Percentiles rank a stretch among this genome's conserved stretches.
Evolutionary conservation across 2,888 invertebrate species (phyloP).

Genomic region (Mythimna impura): DNA sequence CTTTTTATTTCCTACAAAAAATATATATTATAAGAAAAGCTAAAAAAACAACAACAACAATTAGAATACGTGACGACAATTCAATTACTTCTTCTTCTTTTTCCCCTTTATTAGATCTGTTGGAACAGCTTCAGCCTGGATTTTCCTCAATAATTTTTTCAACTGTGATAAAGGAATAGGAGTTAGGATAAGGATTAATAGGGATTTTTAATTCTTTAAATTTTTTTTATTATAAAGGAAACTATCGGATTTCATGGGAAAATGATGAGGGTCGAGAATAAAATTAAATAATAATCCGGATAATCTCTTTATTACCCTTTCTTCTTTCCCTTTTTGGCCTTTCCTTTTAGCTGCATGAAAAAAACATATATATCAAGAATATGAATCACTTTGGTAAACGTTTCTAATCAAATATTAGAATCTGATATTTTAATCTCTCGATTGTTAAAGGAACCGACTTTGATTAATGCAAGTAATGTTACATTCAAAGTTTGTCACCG

Average conservation of each 20-base stretch:
- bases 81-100: conserved; percentile 25
- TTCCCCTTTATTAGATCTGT: conserved; percentile 48
- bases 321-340: conserved; percentile 86
- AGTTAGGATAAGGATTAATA: conserved; percentile 58
- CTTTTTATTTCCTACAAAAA: conserved; percentile 39
- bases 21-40: neutral
- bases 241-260: neutral
- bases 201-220: conserved; percentile 4
- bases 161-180: conserved; percentile 71
- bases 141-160: conserved; percentile 78
- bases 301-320: conserved; percentile 72
- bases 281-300: conserved; percentile 20
- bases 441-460: neutral
- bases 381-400: neutral
- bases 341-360: conserved; percentile 83
- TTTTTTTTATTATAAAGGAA: no score
- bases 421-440: neutral
- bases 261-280: neutral
- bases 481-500: neutral
- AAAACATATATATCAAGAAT: neutral
- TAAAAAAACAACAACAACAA: conserved; percentile 1
- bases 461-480: neutral
- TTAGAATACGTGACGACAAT: neutral
- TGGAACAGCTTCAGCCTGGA: conserved; percentile 70
- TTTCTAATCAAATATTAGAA: neutral